A percentile compares a stretch with the other conserved stretches of the same genome.
Evolutionary conservation across 2,888 invertebrate species (phyloP).

Genomic region (Cantharis flavilabris): DNA sequence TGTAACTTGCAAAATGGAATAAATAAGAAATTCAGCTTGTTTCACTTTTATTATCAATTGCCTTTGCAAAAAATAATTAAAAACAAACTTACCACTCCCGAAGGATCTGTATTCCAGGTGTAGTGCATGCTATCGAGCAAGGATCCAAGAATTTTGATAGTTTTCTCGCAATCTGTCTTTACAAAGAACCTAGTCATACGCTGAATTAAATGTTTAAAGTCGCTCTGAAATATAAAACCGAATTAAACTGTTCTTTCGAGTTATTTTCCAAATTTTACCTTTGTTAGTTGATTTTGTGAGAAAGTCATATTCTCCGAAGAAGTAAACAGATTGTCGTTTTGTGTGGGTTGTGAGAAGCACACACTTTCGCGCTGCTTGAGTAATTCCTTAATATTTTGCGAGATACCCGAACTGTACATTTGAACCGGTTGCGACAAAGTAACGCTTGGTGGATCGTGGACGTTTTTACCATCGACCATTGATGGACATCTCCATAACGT

Average conservation of each 20-base stretch:
- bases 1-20: not conserved
- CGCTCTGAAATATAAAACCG: slow-evolving; percentile 58
- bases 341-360: slow-evolving; percentile 87
- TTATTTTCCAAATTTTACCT: slow-evolving; percentile 32
- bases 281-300: slow-evolving; percentile 56
- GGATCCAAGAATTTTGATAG: slow-evolving; percentile 66
- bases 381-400: slow-evolving; percentile 41
- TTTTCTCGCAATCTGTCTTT: slow-evolving; percentile 67
- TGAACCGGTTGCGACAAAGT: slow-evolving; percentile 55
- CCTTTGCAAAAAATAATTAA: not conserved
- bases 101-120: slow-evolving; percentile 64
- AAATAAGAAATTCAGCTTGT: not conserved
- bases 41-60: not conserved
- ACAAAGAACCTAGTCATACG: slow-evolving; percentile 95
- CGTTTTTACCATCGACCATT: slow-evolving; percentile 62
- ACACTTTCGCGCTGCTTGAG: slow-evolving; percentile 45
- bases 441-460: slow-evolving; percentile 33
- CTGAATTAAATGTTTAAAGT: slow-evolving; percentile 79
- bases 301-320: slow-evolving; percentile 68
- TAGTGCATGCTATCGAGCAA: slow-evolving; percentile 70
- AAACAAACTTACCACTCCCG: slow-evolving; percentile 62
- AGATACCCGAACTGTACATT: slow-evolving; percentile 36
- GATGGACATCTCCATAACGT: not conserved
- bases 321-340: slow-evolving; percentile 79
- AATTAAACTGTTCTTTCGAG: slow-evolving; percentile 11